Conservation (phyloP, 2,888 invertebrate species). For the Melieria omissa region DNA sequence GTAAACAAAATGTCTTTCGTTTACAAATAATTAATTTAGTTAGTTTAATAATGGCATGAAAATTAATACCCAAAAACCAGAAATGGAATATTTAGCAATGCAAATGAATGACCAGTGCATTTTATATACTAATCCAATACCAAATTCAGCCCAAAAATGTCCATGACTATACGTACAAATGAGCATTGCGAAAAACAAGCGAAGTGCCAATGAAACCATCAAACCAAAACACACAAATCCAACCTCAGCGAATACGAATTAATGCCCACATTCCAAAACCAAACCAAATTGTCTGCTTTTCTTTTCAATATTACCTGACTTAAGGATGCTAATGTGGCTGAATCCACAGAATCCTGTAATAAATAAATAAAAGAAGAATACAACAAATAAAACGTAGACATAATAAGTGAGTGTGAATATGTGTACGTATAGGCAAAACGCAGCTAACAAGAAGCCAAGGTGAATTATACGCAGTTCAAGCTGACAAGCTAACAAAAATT, state of each 20-base stretch:
- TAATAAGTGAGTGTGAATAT: slow-evolving; percentile 12
- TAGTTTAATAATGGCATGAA: no score
- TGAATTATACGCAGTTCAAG: not conserved
- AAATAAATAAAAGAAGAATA: slow-evolving; percentile 57
- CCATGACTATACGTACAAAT: not conserved
- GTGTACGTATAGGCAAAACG: not conserved
- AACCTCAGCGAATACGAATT: not conserved
- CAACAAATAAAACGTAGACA: slow-evolving; percentile 40
- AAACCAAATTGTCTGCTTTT: slow-evolving; percentile 16
- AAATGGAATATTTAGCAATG: no score
- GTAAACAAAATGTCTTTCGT: no score
- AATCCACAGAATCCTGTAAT: slow-evolving; percentile 68
- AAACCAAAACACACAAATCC: not conserved
- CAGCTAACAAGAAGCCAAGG: not conserved
- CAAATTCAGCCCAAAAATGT: slow-evolving; percentile 10
- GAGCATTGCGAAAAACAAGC: no score
- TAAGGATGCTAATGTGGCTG: slow-evolving; percentile 68
- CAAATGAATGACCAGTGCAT: no score
- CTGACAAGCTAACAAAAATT: not conserved
- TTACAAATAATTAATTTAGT: no score
- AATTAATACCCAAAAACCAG: no score
- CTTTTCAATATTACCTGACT: slow-evolving; percentile 65
- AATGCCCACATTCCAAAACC: not conserved
- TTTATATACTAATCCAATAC: slow-evolving; percentile 10
- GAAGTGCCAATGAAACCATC: no score